phyloP scores from a whole-genome alignment of 2,797 vertebrate species.

The Ptychobarbus kaznakovi region DNA sequence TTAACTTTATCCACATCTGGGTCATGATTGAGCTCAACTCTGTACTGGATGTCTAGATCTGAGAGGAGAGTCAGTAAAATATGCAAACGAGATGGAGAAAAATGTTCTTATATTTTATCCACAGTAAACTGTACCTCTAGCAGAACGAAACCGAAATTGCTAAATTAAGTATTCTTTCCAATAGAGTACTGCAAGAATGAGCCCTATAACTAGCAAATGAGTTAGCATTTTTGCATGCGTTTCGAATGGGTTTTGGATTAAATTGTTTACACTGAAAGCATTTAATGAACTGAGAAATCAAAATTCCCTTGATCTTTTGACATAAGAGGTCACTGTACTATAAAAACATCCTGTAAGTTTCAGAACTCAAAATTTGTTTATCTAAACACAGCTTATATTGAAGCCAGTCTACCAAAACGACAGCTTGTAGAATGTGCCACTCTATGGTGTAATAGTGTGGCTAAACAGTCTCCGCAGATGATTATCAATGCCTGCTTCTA shows the following conservation, averaged over 20 bases:
- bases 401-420: background rate
- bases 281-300: too few species aligned
- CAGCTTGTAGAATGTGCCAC: background rate
- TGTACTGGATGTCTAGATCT: conserved; percentile 84
- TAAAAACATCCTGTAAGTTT: background rate
- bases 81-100: background rate
- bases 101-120: background rate
- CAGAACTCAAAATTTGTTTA: background rate
- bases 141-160: background rate
- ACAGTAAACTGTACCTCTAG: too few species aligned
- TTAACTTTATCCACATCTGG: conserved; percentile 91
- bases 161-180: background rate
- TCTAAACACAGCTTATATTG: background rate
- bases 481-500: background rate
- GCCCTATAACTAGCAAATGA: background rate
- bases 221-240: background rate
- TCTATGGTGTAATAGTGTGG: background rate
- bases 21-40: conserved; percentile 83
- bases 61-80: background rate
- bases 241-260: background rate
- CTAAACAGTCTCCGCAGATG: background rate
- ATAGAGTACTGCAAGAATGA: background rate
- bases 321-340: background rate
- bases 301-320: background rate
- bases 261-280: too few species aligned